Evolutionary conservation across 2,888 invertebrate species (phyloP), one percentile per base, ranked within the genome.

Genomic region (Lasioglossum zephyrum): DNA sequence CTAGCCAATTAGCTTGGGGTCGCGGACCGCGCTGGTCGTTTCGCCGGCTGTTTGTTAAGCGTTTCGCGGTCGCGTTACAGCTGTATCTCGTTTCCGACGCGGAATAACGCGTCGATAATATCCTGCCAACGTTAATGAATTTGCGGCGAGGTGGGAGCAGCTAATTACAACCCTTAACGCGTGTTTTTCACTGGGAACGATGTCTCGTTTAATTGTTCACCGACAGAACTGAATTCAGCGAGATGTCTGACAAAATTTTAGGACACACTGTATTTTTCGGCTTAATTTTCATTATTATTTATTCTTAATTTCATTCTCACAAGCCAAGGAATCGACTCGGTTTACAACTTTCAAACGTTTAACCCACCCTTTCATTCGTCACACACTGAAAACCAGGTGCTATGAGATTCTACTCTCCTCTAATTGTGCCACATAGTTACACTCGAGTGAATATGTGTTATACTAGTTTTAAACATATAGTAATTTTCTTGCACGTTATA

Each of bases 1-100:
- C 87, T 79, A 82, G 75, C 49, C 90, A 90, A 90, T 90, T 90
- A 90, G 87, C 72, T 63, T 41, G 72, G 31, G 39, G 73, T 79
- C 63, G 73, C 11, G 82, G 84, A 82, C 75, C 77, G 69, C 57
- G 73, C 75, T 22, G 81, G 72, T 77, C 74, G 82, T 89, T 89
- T 75, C 79, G n/a, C 75, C 72, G 79, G 85, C 73, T 82, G 83
- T 89, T 87, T 79, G 81, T 84, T 77, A 84, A 84, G 73, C 70
- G 70, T 77, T 66, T 53, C 79, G 80, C 75, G 81, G 86, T 79
- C 63, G 41, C 16, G 77, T 80, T 80, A 77, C 85, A 73, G 74
- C 85, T 81, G 74, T 76, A 80, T 74, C 60, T 22, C 41, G 70
- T 80, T 53, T 69, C 49, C 53, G 57, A 39, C 16, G 39, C 16